Evolutionary conservation across 2,113 vertebrate species (phyloP).

Genomic region (Bathybates hornii): DNA sequence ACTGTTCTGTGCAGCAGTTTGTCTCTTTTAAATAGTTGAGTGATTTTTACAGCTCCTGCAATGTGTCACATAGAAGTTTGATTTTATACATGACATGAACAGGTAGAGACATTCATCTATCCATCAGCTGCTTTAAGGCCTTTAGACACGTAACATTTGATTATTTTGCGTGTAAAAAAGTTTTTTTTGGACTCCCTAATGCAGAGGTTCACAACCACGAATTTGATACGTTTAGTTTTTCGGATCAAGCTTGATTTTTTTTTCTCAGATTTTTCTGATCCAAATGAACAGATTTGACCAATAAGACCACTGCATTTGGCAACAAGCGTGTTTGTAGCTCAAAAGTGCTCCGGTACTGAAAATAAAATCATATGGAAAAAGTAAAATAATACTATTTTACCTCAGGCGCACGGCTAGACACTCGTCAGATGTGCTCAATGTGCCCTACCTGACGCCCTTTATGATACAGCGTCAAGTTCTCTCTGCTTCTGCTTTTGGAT

Average conservation of each 20-base stretch:
- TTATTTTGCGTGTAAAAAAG: background rate
- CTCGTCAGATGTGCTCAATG: background rate
- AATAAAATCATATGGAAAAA: background rate
- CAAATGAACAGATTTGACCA: background rate
- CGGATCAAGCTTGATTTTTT: background rate
- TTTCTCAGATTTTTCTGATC: background rate
- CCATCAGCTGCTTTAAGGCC: background rate
- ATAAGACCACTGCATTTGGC: accelerated
- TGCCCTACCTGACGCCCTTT: background rate
- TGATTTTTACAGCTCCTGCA: background rate
- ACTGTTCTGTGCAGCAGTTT: background rate
- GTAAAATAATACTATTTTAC: accelerated
- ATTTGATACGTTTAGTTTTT: background rate
- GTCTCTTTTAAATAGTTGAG: background rate
- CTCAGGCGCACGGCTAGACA: background rate
- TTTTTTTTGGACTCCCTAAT: accelerated
- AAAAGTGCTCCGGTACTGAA: background rate
- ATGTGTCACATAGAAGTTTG: background rate
- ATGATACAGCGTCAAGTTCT: background rate
- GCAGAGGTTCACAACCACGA: accelerated
- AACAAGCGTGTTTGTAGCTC: background rate
- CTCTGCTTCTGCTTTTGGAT: background rate
- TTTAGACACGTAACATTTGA: background rate
- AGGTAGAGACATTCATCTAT: background rate
- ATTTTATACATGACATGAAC: background rate